Base-by-base conservation (phyloP, 92 coral and sea anemone species). In the Phymanthus crucifer region DNA sequence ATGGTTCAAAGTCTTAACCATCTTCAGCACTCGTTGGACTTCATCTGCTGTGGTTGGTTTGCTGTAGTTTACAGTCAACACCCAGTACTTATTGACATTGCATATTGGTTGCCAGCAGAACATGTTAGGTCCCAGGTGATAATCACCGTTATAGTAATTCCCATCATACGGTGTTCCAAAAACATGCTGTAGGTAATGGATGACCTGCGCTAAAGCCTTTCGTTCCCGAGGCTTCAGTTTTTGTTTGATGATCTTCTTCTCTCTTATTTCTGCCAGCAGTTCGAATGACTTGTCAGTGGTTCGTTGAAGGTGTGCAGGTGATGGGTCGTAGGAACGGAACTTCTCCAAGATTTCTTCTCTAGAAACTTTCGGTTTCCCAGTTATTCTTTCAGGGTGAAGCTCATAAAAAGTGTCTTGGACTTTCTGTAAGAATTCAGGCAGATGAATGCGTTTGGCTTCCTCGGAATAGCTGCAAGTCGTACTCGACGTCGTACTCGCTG, bases 71-170 rank as follows among this genome's bases (percentile, higher is more conserved):
- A 17, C 67, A 11, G 87, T 45, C 24, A 34, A 32, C 32, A 10
- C 66, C 32, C 33, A 6, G 18, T 79, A 65, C 1, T 6, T 8
- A 6, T 82, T 80, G 2, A 90, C 88, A 18, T 64, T 32, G 35
- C 94, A 93, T 29, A 93, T 83, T 0, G 81, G 84, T 17, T 90
- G 87, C 92, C 89, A 84, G 31, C 97, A 90, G 72, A 93, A 93
- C 19, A 79, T 38, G 73, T 88, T 90, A 5, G 97, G 97, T 1
- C 97, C 97, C 46, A 93, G 80, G 35, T 90, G 79, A 85, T 80
- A 93, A 47, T 93, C 97, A 3, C 89, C 97, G 2, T 87, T 50
- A 71, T 93, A 93, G 67, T 93, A 93, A 65, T 93, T 86, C 34
- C 86, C 88, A 73, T 85, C 94, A 46, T 76, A 90, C 14, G 92